Conservation (phyloP, 2,888 invertebrate genomes). For the Leptinotarsa haldemani region DNA sequence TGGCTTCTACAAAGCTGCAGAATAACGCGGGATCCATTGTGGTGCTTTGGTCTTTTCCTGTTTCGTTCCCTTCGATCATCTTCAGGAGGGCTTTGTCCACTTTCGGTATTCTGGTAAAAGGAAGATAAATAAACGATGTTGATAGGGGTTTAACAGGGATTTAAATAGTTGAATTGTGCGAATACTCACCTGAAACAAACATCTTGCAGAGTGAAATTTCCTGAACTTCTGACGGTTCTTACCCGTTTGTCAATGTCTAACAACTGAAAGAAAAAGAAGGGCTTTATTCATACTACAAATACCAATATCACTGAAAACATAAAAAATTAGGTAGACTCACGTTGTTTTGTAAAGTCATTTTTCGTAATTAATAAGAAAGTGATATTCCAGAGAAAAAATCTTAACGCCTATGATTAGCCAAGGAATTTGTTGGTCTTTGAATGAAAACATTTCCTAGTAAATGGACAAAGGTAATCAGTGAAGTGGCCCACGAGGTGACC, state of each 20-base stretch:
- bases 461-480: too few species aligned
- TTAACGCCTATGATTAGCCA: too few species aligned
- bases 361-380: too few species aligned
- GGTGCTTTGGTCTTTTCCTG: constrained; percentile 68
- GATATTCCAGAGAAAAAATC: too few species aligned
- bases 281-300: neutral
- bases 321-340: too few species aligned
- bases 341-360: too few species aligned
- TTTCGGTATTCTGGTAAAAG: constrained; percentile 52
- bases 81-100: constrained; percentile 50
- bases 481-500: too few species aligned
- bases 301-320: neutral
- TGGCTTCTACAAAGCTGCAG: constrained; percentile 73
- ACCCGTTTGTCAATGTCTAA: constrained; percentile 54
- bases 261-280: constrained; percentile 48
- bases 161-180: neutral
- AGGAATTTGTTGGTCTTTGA: too few species aligned
- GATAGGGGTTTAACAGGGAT: neutral
- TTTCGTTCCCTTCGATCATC: constrained; percentile 40
- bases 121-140: neutral
- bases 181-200: constrained; percentile 68
- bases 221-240: constrained; percentile 49
- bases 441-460: too few species aligned
- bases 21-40: constrained; percentile 71
- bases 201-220: constrained; percentile 65